A percentile compares a stretch with the other conserved stretches of the same genome.
Evolutionary conservation across 2,888 invertebrate species (phyloP).

Genomic region (Drosophila pseudotalamancana): DNA sequence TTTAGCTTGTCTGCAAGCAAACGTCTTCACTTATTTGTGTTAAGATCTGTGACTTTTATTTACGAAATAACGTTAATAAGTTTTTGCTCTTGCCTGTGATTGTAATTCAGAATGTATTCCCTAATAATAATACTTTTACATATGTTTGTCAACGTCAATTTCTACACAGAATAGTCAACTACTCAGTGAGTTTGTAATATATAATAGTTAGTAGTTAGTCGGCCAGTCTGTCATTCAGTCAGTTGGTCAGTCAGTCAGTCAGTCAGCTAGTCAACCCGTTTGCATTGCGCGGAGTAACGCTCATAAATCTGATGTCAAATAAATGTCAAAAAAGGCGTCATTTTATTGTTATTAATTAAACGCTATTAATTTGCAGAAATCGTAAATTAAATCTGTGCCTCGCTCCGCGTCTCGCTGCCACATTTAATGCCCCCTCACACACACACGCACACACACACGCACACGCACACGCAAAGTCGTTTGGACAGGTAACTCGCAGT

Average conservation of each 20-base stretch:
- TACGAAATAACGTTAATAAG: background rate
- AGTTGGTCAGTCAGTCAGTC: background rate
- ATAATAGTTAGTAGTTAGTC: too few species aligned
- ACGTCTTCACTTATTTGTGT: conserved; percentile 14
- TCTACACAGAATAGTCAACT: conserved; percentile 1
- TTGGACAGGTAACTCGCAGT: conserved; percentile 57
- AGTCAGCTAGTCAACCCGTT: conserved; percentile 16
- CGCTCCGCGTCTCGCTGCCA: conserved; percentile 38
- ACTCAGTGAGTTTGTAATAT: background rate
- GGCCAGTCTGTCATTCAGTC: conserved; percentile 4
- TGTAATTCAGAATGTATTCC: background rate
- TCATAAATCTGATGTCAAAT: conserved; percentile 72
- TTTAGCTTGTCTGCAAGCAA: conserved; percentile 18
- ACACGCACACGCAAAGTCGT: conserved; percentile 50
- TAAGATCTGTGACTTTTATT: conserved; percentile 31
- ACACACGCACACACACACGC: conserved; percentile 13
- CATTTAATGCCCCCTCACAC: conserved; percentile 59
- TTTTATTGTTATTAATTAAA: conserved; percentile 81
- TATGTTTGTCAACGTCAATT: conserved; percentile 21
- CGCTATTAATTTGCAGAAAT: conserved; percentile 80
- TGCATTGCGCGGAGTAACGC: conserved; percentile 29
- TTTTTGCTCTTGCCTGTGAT: too few species aligned
- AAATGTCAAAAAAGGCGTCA: conserved; percentile 78
- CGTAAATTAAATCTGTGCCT: conserved; percentile 77
- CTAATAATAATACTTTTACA: conserved; percentile 1